Evolutionary conservation across 2,888 invertebrate species (phyloP), one percentile per base, ranked within the genome.

Genomic region (Drosophila heteroneura): DNA sequence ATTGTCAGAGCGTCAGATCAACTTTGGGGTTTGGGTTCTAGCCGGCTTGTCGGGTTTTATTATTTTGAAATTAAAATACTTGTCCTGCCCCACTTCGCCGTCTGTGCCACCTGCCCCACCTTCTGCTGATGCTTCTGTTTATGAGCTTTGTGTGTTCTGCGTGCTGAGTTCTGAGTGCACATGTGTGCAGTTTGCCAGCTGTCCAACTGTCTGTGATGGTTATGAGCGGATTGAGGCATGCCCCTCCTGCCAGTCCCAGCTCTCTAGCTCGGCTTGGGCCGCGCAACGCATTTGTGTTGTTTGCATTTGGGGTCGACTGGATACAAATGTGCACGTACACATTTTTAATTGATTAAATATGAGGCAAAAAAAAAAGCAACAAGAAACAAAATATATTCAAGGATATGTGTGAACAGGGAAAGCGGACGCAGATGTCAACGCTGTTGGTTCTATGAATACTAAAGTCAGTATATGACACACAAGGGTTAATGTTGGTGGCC

Each of bases 271-370:
- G 14, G 35, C 35, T 35, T 35, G 35, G 35, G 35, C 35, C 35
- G 5, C 47, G 49, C 49, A 26, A 65, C 60, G 65, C 76, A 68
- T 70, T 70, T 68, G 62, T 39, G 67, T 33, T 78, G 78, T 68
- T 68, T 74, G 65, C 65, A 61, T 58, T 70, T 54, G 81, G 67
- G 35, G 57, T 60, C 58, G 62, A 26, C 59, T 51, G 71, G 49
- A 63, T 28, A 58, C 59, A 83, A 83, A 69, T 64, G 60, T 71
- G 85, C 82, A 84, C 79, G 83, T 79, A 83, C 68, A 69, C 58
- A 56, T 70, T 89, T 85, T 83, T 89, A 85, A 85, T 85, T 85
- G 85, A 88, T 89, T 89, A 85, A 85, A 85, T 83, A 73, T 76
- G 76, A 82, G 57, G 44, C 53, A 65, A 52, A 57, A 47, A 52